Evolutionary conservation across 2,797 vertebrate species (phyloP).

Genomic region (Oophaga sylvatica): DNA sequence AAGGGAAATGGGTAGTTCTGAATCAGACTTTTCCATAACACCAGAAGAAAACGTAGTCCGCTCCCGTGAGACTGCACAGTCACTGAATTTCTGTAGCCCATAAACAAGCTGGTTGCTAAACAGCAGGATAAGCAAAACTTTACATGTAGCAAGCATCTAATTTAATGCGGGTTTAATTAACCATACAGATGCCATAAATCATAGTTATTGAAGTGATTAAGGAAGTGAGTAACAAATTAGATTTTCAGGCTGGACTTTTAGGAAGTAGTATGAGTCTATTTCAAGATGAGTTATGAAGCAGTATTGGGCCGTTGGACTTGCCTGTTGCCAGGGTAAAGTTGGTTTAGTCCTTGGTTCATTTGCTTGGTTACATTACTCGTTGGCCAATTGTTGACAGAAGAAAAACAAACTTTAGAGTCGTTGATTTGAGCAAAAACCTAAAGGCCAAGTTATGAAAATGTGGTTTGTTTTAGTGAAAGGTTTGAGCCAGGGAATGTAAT

Average conservation of each 20-base stretch:
- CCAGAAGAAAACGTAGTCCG: background rate
- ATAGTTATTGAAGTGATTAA: constrained; percentile 11
- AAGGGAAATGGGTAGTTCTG: constrained; percentile 41
- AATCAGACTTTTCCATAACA: constrained; percentile 38
- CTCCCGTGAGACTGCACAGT: constrained; percentile 1
- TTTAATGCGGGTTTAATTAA: background rate
- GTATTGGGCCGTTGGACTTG: background rate
- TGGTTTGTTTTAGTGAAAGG: constrained; percentile 17
- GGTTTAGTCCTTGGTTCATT: constrained; percentile 29
- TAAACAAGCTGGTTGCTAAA: constrained; percentile 44
- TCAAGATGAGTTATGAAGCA: constrained; percentile 24
- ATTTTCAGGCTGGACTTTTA: background rate
- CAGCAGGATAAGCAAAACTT: background rate
- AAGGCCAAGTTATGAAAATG: constrained; percentile 26
- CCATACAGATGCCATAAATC: constrained; percentile 11
- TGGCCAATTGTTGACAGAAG: constrained; percentile 34
- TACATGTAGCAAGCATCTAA: background rate
- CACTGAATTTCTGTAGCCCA: background rate
- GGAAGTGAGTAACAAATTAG: constrained; percentile 7
- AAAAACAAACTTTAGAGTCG: constrained; percentile 6
- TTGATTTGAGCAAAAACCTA: constrained; percentile 3
- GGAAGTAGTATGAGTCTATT: background rate
- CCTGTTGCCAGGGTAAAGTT: constrained; percentile 27
- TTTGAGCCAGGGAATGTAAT: background rate
- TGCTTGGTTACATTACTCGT: background rate